phyloP scores from a whole-genome alignment of 2,888 invertebrate species.

The Dexiosoma caninum region DNA sequence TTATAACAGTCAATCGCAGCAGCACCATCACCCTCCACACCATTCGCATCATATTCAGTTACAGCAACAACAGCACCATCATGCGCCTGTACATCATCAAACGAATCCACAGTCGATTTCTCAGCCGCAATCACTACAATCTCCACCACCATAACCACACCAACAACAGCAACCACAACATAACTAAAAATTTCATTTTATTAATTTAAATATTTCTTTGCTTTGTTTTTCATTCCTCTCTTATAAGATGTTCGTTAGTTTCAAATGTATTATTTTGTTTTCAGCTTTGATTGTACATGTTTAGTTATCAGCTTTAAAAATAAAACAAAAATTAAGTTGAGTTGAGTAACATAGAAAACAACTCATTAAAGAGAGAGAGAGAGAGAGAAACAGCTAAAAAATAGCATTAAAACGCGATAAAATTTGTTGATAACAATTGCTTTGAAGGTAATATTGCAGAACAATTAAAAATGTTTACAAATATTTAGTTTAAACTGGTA shows the following conservation, averaged over 20 bases:
- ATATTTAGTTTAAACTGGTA: too few relatives aligned
- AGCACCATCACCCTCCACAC: conserved; percentile 40
- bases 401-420: too few relatives aligned
- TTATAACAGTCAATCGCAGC: conserved; percentile 31
- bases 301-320: conserved; percentile 50
- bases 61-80: conserved; percentile 29
- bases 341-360: not conserved
- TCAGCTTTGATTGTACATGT: conserved; percentile 57
- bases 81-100: conserved; percentile 15
- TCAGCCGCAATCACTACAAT: not conserved
- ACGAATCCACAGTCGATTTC: conserved; percentile 10
- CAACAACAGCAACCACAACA: conserved; percentile 58
- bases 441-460: not conserved
- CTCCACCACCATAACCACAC: conserved; percentile 15
- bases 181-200: conserved; percentile 58
- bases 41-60: conserved; percentile 37
- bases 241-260: conserved; percentile 28
- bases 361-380: not conserved
- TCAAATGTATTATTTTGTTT: conserved; percentile 14
- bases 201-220: conserved; percentile 12
- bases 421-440: not conserved
- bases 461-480: too few relatives aligned
- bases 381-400: not conserved
- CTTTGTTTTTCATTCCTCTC: conserved; percentile 26
- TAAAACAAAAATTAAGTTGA: conserved; percentile 22